phyloP scores from a whole-genome alignment of 2,797 vertebrate species.

The Orientallactaga sibirica region DNA sequence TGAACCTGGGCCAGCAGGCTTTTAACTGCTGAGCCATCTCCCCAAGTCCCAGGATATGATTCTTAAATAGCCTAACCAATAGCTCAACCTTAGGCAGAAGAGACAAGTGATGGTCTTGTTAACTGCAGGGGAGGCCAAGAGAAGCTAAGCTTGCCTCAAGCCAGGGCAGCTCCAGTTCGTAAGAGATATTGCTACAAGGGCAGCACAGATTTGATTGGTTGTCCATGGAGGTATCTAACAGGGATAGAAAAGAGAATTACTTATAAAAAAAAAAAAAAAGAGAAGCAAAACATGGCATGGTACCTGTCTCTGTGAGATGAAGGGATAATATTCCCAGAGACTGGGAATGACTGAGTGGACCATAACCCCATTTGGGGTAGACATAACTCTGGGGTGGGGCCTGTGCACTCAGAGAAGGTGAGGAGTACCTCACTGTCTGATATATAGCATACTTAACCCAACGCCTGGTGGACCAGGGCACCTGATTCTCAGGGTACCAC shows the following conservation, averaged over 20 bases:
- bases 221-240: not conserved
- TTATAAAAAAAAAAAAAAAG: not conserved
- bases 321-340: not conserved
- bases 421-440: not conserved
- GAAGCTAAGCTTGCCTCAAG: not conserved
- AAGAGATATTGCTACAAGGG: conserved; percentile 2
- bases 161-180: not conserved
- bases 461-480: not conserved
- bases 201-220: not conserved
- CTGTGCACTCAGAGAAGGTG: not conserved
- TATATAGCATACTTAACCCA: not conserved
- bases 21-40: too few species aligned
- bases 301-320: not conserved
- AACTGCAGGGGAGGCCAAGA: not conserved
- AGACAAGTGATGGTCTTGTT: not conserved
- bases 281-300: not conserved
- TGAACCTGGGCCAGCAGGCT: too few species aligned
- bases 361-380: not conserved
- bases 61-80: not conserved
- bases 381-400: not conserved
- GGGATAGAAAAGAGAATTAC: not conserved
- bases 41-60: too few species aligned
- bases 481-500: not conserved
- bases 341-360: not conserved
- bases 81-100: not conserved